Percentiles rank a stretch among this genome's conserved stretches.
These are phyloP conservation scores for Manacus vitellinus DNA, from an alignment of 2,113 vertebrate genomes.

Conservation along the genomic window DNA sequence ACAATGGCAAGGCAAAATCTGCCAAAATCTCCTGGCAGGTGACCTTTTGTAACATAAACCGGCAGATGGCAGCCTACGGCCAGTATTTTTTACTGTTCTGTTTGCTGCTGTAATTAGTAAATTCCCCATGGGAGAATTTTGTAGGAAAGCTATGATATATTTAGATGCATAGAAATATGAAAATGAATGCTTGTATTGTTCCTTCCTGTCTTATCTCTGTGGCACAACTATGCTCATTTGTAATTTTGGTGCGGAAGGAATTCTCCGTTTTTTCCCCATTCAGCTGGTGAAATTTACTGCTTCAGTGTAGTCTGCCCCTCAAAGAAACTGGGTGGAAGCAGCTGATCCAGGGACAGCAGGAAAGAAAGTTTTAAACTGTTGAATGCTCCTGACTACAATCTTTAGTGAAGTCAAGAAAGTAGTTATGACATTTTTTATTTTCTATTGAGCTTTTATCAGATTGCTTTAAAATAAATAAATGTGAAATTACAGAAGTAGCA, in stretches of 20 bases:
- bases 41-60: background rate
- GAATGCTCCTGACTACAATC: background rate
- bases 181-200: background rate
- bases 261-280: background rate
- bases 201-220: background rate
- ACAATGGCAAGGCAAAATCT: background rate
- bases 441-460: background rate
- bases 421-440: background rate
- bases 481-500: background rate
- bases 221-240: background rate
- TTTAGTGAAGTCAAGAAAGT: background rate
- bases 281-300: background rate
- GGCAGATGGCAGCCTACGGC: conserved; percentile 56
- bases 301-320: background rate
- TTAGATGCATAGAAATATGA: background rate
- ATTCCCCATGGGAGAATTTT: background rate
- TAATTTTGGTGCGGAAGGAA: background rate
- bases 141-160: background rate
- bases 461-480: background rate
- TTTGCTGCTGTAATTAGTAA: background rate
- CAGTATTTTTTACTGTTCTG: background rate
- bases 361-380: background rate
- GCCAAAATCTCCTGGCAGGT: background rate
- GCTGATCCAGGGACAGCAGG: background rate
- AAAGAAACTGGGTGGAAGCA: background rate